A percentile compares a stretch with the other conserved stretches of the same genome.
Evolutionary conservation across 2,797 vertebrate genomes (phyloP).

Genomic region (Neostethus bicornis): DNA sequence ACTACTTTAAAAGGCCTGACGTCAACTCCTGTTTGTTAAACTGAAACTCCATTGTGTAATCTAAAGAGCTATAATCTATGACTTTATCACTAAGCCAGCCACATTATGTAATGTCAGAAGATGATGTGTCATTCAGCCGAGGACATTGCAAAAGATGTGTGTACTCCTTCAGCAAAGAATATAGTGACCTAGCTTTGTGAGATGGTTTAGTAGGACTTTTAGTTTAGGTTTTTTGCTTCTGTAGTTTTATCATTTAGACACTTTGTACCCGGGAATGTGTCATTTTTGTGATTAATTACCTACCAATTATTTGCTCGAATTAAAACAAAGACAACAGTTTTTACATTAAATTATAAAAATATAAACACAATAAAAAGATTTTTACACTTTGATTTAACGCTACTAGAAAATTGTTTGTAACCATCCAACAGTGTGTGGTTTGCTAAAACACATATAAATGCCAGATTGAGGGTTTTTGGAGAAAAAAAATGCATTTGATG

Average conservation of each 20-base stretch:
- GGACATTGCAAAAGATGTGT: not conserved
- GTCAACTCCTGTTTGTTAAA: not conserved
- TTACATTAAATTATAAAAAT: too few relatives aligned
- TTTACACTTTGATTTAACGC: not conserved
- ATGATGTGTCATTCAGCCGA: too few relatives aligned
- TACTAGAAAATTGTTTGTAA: too few relatives aligned
- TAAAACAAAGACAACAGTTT: not conserved
- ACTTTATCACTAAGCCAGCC: not conserved
- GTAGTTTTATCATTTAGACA: not conserved
- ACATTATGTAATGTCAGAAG: not conserved
- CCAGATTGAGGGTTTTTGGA: constrained; percentile 28
- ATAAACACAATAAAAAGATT: too few relatives aligned
- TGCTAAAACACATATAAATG: constrained; percentile 16
- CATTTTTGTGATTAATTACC: not conserved
- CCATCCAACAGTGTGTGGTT: too few relatives aligned
- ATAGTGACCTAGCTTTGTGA: not conserved
- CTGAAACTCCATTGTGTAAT: not conserved
- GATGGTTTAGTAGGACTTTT: not conserved
- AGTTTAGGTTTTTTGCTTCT: not conserved
- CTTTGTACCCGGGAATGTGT: too few relatives aligned
- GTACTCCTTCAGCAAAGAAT: not conserved
- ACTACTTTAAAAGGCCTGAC: too few relatives aligned
- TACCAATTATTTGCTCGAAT: not conserved
- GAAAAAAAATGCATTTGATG: constrained; percentile 34
- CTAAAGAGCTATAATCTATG: not conserved